Base-by-base conservation (phyloP, 2,797 vertebrate genomes). In the Diceros bicornis region DNA sequence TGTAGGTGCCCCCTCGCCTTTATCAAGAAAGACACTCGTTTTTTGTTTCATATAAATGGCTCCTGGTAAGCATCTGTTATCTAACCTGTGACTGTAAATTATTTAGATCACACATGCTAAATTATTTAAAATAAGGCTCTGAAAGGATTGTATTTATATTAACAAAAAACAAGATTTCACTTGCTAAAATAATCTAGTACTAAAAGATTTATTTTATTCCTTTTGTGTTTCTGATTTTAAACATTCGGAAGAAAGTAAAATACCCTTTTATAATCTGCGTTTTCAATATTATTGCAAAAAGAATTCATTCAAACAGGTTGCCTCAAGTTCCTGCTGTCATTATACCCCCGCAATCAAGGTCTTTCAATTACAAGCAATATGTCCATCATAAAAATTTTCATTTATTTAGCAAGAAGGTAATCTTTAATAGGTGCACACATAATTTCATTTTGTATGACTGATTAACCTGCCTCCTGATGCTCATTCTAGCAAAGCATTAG, bases 391-490 rank as follows among this genome's bases (percentile, higher is more conserved):
- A 97, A 93, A 81, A 1, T 50, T 77, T 94, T 78, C 75, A 64
- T 93, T 96, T 93, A 88, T 94, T 97, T 96, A 94, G 79, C 86
- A 93, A 72, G 64, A 96, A 95, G 83, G 75, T 88, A 93, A 93
- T 95, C 59, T 89, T 98, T 95, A 96, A 93, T 94, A 97, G 93
- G 32, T 93, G 91, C 79, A 98, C 66, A 59, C 41, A 94, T 97
- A 97, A 98, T 97, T 97, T 97, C 74, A 96, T 98, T 97, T 97
- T 83, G 50, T 88, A 83, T 95, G 96, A 92, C 92, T 97, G 97
- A 97, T 96, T 97, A 92, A 96, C 96, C 92, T 98, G 95, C 91
- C 69, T 77, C 84, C 82, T 79, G 69, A 93, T 93, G 75, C n/a
- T 97, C 93, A 90, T 83, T 94, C 91, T 72, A 93, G 79, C 83